Evolutionary conservation across 1,140 invertebrate species (phyloP).

Genomic region (Hydropsyche tenuis): DNA sequence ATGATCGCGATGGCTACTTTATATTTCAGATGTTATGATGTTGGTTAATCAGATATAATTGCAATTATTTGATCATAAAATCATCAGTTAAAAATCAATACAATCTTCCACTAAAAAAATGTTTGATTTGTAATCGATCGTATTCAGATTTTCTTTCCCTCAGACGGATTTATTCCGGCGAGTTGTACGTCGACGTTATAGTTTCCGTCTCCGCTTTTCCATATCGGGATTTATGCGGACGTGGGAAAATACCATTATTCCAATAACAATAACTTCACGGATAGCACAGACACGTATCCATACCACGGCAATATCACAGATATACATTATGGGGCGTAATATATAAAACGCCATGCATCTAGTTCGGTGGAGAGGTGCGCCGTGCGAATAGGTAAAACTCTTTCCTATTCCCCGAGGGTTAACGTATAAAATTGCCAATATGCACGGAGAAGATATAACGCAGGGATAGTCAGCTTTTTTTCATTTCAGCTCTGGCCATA

Average conservation of each 20-base stretch:
- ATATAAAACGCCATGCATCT: background rate
- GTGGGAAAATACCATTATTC: slow-evolving; percentile 31
- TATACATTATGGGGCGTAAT: background rate
- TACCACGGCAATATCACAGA: background rate
- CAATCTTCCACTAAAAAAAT: too few relatives aligned
- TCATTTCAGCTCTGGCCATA: background rate
- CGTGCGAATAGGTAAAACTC: slow-evolving; percentile 42
- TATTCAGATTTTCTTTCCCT: too few relatives aligned
- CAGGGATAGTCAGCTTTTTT: slow-evolving; percentile 19
- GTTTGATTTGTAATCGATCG: too few relatives aligned
- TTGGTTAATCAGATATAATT: too few relatives aligned
- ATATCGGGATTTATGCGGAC: slow-evolving; percentile 21
- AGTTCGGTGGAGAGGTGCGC: background rate
- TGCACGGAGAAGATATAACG: slow-evolving; percentile 42
- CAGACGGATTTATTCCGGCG: too few relatives aligned
- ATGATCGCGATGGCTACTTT: too few relatives aligned
- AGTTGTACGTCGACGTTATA: too few relatives aligned
- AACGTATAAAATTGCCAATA: slow-evolving; percentile 48
- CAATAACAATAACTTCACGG: slow-evolving; percentile 43
- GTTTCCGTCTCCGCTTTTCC: background rate
- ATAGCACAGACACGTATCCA: background rate
- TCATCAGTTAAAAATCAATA: too few relatives aligned
- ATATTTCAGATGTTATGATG: too few relatives aligned
- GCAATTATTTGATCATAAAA: too few relatives aligned
- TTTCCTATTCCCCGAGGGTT: slow-evolving; percentile 42